Evolutionary conservation across 2,797 vertebrate genomes (phyloP).

Genomic region (Squalus acanthias): DNA sequence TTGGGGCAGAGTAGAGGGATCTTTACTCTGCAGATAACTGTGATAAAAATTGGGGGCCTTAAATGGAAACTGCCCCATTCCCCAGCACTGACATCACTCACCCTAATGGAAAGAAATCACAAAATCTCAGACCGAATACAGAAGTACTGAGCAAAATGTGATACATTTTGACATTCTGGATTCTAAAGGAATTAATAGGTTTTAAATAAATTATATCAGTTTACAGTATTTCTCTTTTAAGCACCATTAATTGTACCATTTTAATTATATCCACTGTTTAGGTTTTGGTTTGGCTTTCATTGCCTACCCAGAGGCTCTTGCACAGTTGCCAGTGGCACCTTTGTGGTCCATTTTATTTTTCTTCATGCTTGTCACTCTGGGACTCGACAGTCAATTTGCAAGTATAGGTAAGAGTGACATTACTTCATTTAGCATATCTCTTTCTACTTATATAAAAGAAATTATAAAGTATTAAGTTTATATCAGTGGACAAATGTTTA

Average conservation of each 20-base stretch:
- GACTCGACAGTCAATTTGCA: conserved; percentile 89
- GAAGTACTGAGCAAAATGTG: not conserved
- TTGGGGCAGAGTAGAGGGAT: not conserved
- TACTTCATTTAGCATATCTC: not conserved
- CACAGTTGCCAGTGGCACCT: conserved; percentile 76
- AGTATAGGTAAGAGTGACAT: conserved; percentile 67
- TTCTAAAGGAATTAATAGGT: not conserved
- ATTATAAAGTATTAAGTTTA: not conserved
- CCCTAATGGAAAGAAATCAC: not conserved
- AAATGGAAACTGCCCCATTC: not conserved
- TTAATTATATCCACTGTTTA: conserved; percentile 48
- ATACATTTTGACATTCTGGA: not conserved
- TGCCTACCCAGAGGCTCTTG: conserved; percentile 85
- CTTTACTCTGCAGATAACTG: not conserved
- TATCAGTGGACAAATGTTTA: too few relatives aligned
- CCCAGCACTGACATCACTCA: not conserved
- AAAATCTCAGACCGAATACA: not conserved
- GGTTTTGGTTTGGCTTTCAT: conserved; percentile 93
- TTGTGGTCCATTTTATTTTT: conserved; percentile 94
- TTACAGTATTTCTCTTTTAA: not conserved
- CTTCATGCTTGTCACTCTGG: conserved; percentile 86
- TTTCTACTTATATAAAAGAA: not conserved
- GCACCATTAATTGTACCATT: not conserved
- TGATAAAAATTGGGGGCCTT: not conserved
- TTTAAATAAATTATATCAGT: not conserved